Evolutionary conservation across 2,797 vertebrate species (phyloP).

Genomic region (Syndactyla subalaris): DNA sequence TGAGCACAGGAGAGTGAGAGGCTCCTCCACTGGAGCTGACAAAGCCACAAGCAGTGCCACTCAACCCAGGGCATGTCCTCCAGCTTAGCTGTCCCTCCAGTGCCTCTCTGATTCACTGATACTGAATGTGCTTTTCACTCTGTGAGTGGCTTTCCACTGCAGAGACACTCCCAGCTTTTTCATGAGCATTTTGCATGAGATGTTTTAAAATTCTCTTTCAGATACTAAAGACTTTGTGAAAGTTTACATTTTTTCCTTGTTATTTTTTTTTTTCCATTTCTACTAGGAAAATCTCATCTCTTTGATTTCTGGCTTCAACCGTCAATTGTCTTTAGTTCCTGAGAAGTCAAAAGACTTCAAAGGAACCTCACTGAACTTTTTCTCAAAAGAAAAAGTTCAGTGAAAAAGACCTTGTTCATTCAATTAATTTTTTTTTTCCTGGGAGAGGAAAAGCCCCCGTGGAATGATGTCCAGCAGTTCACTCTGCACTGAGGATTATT

Average conservation of each 20-base stretch:
- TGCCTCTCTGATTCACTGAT: background rate
- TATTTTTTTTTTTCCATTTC: background rate
- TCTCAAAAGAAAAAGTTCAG: background rate
- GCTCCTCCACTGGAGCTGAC: background rate
- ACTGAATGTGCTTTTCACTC: background rate
- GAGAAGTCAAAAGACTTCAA: background rate
- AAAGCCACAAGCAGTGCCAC: fast-evolving
- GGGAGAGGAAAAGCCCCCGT: background rate
- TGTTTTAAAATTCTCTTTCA: background rate
- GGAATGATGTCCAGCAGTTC: background rate
- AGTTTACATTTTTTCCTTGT: background rate
- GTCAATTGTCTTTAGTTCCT: background rate
- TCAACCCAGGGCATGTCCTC: background rate
- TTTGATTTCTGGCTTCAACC: background rate
- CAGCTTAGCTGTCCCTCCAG: background rate
- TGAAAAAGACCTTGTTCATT: background rate
- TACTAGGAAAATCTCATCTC: background rate
- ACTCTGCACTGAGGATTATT: background rate
- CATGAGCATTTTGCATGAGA: background rate
- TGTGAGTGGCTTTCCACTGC: background rate
- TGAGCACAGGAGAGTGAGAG: background rate
- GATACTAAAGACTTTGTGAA: background rate
- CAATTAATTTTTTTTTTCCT: background rate
- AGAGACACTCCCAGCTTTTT: background rate
- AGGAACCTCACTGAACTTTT: background rate